phyloP scores from a whole-genome alignment of 2,113 vertebrate genomes.

The Notiomystis cincta region DNA sequence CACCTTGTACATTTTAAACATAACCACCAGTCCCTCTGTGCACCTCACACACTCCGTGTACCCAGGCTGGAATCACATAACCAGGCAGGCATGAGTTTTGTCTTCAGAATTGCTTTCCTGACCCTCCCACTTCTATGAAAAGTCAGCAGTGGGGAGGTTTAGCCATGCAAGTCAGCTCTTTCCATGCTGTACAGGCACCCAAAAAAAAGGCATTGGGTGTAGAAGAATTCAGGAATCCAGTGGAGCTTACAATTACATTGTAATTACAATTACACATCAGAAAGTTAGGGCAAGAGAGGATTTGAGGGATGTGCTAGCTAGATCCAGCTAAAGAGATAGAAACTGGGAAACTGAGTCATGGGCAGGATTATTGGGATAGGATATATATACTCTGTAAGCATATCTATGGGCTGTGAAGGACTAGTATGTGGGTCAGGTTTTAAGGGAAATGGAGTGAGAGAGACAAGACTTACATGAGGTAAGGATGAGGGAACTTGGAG shows the following conservation, averaged over 20 bases:
- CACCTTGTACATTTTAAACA: background rate
- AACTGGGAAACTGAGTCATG: background rate
- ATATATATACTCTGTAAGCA: fast-evolving
- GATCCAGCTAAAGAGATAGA: background rate
- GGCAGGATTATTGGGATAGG: fast-evolving
- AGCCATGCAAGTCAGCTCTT: background rate
- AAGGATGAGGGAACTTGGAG: background rate
- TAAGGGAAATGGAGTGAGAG: background rate
- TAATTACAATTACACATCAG: background rate
- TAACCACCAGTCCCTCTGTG: background rate
- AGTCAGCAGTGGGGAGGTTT: background rate
- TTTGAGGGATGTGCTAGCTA: background rate
- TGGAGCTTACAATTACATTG: fast-evolving
- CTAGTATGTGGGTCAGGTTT: background rate
- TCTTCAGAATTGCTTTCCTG: background rate
- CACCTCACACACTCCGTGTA: fast-evolving
- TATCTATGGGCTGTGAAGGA: background rate
- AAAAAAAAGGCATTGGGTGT: background rate
- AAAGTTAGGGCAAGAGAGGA: background rate
- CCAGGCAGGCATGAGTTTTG: background rate
- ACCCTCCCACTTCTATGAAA: background rate
- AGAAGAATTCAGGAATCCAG: background rate
- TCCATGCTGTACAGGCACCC: background rate
- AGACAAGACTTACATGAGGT: background rate
- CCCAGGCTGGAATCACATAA: background rate